Evolutionary conservation across 2,888 invertebrate genomes (phyloP), one percentile per base, ranked within the genome.

Genomic region (Danaus chrysippus): DNA sequence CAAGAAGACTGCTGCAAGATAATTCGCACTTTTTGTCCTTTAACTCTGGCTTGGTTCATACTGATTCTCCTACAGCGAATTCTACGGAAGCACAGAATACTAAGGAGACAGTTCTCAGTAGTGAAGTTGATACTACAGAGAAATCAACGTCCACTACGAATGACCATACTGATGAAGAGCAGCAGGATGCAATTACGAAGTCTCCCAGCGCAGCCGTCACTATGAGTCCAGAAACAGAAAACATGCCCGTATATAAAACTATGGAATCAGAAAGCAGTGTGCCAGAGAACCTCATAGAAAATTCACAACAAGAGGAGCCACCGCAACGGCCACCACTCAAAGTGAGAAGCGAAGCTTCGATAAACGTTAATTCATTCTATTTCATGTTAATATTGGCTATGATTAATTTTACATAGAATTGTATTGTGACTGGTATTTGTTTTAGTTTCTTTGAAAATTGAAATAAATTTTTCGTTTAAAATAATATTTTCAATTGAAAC

Each of bases 301-400:
- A 46, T 17, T 54, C 66, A 12, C 67, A 66, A 41, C 65, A 70
- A 62, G 69, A 70, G 42, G 68, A 71, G 46, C 66, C 68, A 23
- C 66, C 69, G 42, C 3, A 3, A 34, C 23, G 6, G 2, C 3
- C 2, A 34, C 3, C 2, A 34, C 2, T 6, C 23, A 53, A 61
- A 19, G 58, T 60, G n/a, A 63, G 46, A n/a, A 67, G 58, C 59
- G 56, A 46, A 11, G 69, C 67, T 17, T 49, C 63, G 15, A 23
- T 12, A 13, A 58, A 58, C 43, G 59, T 53, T 13, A 43, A 58
- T 43, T 49, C 43, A 2, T 57, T 59, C 13, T 66, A 42, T 54
- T 59, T 57, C 46, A 56, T 58, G 19, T 56, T 19, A n/a, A 17
- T 23, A 12, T 54, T 54, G 9, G n/a, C 64, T 42, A 17, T 64